Base-by-base conservation (phyloP, 2,113 vertebrate genomes). In the Rutilus rutilus region DNA sequence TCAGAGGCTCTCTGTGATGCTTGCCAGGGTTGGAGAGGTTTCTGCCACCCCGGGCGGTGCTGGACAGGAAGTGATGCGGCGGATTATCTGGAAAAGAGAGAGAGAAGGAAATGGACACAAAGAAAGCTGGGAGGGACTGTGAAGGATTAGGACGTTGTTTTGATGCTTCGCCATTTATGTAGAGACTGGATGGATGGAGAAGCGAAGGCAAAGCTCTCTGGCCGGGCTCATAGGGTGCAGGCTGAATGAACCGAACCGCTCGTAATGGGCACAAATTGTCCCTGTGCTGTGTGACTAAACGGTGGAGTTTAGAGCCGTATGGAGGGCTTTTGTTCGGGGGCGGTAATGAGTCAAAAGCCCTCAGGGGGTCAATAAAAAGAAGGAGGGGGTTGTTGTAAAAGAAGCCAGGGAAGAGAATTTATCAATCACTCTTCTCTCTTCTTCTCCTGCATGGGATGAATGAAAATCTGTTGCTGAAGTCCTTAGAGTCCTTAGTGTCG, bases 61-160 rank as follows among this genome's bases (percentile, higher is more conserved):
- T 45, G 50, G 62, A 87, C 85, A 90, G 89, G 89, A 90, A 90
- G 87, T 78, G 85, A 90, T 87, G 85, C 86, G 79, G 75, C 73
- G 89, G 89, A 90, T 90, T 90, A 90, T 33, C 81, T n/a, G 74
- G 69, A 25, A 39, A 12, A 10, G 33, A 83, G 74, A 86, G 74
- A 83, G 74, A 86, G 57, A 83, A 73, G 86, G 69, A 86, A 59
- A 78, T 27, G 75, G 59, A 15, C 85, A 88, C 86, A 89, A 89
- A 86, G 69, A 79, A 30, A 30, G 23, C 71, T 47, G 86, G 86
- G 81, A 86, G 89, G 87, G 57, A 75, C 87, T 71, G 78, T 79
- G 87, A 85, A 88, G 89, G 89, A 88, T 90, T 90, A 90, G 87
- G 14, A 82, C 78, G 83, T 85, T 89, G 85, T 88, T 88, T 89